Evolutionary conservation across 2,888 invertebrate genomes (phyloP).

Genomic region (Synanthedon andrenaeformis): DNA sequence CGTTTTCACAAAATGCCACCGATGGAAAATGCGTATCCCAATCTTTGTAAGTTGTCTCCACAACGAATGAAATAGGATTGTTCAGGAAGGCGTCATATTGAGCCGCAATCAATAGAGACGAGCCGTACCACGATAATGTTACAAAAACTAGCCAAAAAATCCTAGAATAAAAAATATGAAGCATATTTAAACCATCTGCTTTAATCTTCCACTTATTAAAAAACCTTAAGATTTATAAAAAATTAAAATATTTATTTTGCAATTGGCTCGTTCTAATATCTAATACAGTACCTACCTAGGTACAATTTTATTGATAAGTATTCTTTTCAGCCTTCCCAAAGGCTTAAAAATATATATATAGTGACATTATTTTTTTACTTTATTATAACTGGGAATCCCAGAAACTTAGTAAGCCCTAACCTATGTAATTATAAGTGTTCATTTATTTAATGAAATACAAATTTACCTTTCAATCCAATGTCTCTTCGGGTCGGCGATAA

Average conservation of each 20-base stretch:
- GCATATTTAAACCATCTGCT: not conserved
- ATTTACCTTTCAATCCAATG: conserved; percentile 75
- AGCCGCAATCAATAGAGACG: conserved; percentile 66
- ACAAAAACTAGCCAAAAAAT: conserved; percentile 75
- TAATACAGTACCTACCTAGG: too few species aligned
- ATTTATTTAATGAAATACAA: too few species aligned
- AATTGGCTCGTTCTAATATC: too few species aligned
- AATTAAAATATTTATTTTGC: too few species aligned
- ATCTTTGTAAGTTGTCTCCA: conserved; percentile 80
- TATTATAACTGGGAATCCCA: too few species aligned
- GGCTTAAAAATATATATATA: too few species aligned
- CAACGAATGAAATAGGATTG: conserved; percentile 82
- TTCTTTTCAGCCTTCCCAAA: too few species aligned
- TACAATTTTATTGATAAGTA: too few species aligned
- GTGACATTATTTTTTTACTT: too few species aligned
- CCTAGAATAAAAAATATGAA: conserved; percentile 36
- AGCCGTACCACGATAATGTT: conserved; percentile 72
- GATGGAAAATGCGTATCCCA: conserved; percentile 83
- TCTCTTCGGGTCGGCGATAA: conserved; percentile 70
- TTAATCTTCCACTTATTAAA: not conserved
- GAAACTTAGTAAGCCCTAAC: too few species aligned
- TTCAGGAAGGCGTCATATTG: conserved; percentile 75
- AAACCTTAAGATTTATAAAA: not conserved
- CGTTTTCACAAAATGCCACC: conserved; percentile 78
- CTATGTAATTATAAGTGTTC: too few species aligned